phyloP scores from a whole-genome alignment of 2,113 vertebrate genomes.

The Xenopus tropicalis region UCB_Xtro_10.0 CM004446.2:94564001-94564500 shows the following conservation, averaged over 20 bases:
- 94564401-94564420: not conserved
- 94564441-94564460: not conserved
- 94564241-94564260: conserved; percentile 21
- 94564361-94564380: not conserved
- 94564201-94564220: not conserved
- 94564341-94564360: not conserved
- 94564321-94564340: conserved; percentile 5
- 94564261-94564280: not conserved
- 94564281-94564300: conserved; percentile 23
- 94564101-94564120: not conserved
- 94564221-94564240: conserved; percentile 5
- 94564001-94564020: not conserved
- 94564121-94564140: conserved; percentile 9
- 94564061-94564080: conserved; percentile 1
- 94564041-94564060: not conserved
- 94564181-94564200: not conserved
- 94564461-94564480: not conserved
- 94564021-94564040: conserved; percentile 14
- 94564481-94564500: not conserved
- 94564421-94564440: not conserved
- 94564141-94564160: not conserved
- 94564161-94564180: not conserved
- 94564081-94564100: not conserved
- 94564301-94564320: conserved; percentile 2
- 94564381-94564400: not conserved